A percentile compares a stretch with the other conserved stretches of the same genome.
These are phyloP conservation scores for Oncorhynchus clarkii DNA, from an alignment of 2,113 vertebrate species.

Conservation along the genomic window DNA sequence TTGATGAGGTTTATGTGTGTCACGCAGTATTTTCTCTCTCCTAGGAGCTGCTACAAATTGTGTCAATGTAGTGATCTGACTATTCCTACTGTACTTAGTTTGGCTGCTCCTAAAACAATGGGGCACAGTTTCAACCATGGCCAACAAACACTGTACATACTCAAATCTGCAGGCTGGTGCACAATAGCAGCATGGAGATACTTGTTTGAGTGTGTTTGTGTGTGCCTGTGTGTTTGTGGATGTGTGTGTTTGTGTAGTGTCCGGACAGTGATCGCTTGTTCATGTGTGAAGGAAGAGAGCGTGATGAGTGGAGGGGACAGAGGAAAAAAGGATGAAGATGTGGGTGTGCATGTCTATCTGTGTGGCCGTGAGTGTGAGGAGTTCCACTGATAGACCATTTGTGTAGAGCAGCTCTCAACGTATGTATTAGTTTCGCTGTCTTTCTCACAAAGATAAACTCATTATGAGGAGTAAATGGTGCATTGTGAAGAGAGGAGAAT, in stretches of 20 bases:
- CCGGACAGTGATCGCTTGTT: slow-evolving; percentile 66
- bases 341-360: neutral
- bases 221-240: neutral
- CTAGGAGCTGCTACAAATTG: slow-evolving; percentile 9
- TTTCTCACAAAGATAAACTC: neutral
- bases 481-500: neutral
- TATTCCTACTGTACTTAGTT: slow-evolving; percentile 26
- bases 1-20: slow-evolving; percentile 3
- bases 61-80: slow-evolving; percentile 2
- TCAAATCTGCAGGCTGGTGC: neutral
- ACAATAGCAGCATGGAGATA: slow-evolving; percentile 26
- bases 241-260: neutral
- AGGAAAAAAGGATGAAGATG: neutral
- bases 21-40: slow-evolving; percentile 5
- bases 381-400: slow-evolving; percentile 2
- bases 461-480: neutral
- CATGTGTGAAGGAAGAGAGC: slow-evolving; percentile 31
- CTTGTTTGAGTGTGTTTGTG: neutral
- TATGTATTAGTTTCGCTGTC: slow-evolving; percentile 2
- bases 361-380: neutral
- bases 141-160: slow-evolving; percentile 41
- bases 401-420: slow-evolving; percentile 2
- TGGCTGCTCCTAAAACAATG: slow-evolving; percentile 53
- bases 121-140: slow-evolving; percentile 51
- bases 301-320: neutral